These are phyloP conservation scores for Parapristionchus giblindavisi DNA, from an alignment of 2,888 invertebrate genomes.

Conservation along the genomic window DNA sequence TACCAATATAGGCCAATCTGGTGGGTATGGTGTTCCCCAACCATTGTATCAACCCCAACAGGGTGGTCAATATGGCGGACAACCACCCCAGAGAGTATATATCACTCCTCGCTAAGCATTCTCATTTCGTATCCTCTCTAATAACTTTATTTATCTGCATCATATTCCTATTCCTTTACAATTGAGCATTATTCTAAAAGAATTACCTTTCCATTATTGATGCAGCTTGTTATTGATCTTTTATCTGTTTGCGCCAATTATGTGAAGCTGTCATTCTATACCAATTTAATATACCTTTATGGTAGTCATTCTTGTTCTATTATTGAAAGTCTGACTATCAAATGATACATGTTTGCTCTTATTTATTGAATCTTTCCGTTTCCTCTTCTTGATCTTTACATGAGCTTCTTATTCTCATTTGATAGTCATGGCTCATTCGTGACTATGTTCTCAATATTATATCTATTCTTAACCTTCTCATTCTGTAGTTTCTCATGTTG, in stretches of 20 bases:
- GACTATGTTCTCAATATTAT: background rate
- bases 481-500: constrained; percentile 8
- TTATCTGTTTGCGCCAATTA: no score
- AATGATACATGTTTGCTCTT: constrained; percentile 28
- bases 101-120: constrained; percentile 35
- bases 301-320: no score
- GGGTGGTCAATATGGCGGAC: constrained; percentile 32
- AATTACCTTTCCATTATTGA: no score
- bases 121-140: background rate
- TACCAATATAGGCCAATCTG: constrained; percentile 28
- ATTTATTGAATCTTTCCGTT: background rate
- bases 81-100: constrained; percentile 37
- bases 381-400: background rate
- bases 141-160: constrained; percentile 17
- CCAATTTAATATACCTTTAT: no score
- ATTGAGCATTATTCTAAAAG: no score
- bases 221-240: no score
- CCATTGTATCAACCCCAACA: constrained; percentile 42
- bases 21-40: constrained; percentile 40
- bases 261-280: no score
- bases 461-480: background rate
- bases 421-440: constrained; percentile 29
- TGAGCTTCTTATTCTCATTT: constrained; percentile 26
- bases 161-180: constrained; percentile 16
- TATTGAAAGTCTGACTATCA: constrained; percentile 20